These are phyloP conservation scores for Catharus ustulatus DNA, from an alignment of 2,797 vertebrate genomes.

Conservation along the genomic window DNA sequence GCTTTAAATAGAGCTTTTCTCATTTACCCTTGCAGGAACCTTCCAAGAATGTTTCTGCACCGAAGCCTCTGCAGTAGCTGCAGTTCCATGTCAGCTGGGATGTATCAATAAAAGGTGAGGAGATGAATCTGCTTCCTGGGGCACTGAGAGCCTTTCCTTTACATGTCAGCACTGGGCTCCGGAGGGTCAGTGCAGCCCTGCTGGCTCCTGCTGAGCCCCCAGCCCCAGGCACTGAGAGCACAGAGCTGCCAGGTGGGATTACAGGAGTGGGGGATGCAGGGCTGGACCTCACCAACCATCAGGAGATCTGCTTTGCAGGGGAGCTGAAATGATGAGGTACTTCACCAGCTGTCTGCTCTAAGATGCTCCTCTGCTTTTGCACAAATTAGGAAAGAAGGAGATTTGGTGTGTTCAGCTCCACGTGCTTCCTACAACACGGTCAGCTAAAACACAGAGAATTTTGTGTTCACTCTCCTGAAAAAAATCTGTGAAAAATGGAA, in stretches of 20 bases:
- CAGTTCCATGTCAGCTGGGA: neutral
- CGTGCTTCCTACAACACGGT: fast-evolving
- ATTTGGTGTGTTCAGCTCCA: neutral
- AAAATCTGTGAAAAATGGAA: neutral
- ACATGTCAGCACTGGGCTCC: neutral
- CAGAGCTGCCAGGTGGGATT: fast-evolving
- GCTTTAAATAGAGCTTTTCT: neutral
- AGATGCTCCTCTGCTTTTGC: neutral
- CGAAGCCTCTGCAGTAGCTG: neutral
- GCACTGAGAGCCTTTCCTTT: neutral
- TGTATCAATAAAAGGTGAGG: neutral
- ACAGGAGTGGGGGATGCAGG: neutral
- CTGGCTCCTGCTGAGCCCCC: neutral
- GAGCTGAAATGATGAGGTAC: neutral
- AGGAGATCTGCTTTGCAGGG: neutral
- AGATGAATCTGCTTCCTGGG: neutral
- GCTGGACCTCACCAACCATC: neutral
- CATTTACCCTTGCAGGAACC: neutral
- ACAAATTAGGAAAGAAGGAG: neutral
- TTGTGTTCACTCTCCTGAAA: neutral
- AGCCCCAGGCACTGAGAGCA: neutral
- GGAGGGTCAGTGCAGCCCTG: fast-evolving
- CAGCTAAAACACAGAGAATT: neutral
- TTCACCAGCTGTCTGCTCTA: neutral
- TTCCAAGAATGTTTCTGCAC: neutral